Evolutionary conservation across 2,113 vertebrate species (phyloP).

Genomic region (Hippocampus guttulatus): DNA sequence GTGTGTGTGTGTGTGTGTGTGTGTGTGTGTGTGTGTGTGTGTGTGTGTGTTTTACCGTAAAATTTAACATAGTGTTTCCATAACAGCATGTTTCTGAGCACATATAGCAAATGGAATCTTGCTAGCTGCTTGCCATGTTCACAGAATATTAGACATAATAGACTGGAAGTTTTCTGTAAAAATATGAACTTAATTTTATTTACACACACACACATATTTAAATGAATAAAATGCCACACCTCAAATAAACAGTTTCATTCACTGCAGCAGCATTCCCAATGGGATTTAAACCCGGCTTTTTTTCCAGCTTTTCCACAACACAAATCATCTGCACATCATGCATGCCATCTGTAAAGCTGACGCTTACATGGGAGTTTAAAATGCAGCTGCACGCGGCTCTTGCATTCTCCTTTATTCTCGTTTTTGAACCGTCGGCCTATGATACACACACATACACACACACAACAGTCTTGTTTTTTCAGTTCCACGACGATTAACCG

Average conservation of each 20-base stretch:
- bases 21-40: neutral
- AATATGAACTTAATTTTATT: neutral
- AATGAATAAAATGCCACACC: neutral
- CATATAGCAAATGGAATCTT: neutral
- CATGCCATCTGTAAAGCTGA: too few species aligned
- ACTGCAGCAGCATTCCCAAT: neutral
- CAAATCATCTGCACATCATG: too few species aligned
- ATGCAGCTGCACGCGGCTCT: too few species aligned
- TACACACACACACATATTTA: too few species aligned
- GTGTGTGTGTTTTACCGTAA: neutral
- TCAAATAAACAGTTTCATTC: neutral
- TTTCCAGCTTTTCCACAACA: neutral
- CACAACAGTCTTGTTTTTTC: neutral
- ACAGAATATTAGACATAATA: neutral
- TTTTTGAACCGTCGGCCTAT: too few species aligned
- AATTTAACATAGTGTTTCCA: neutral
- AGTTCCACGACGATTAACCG: constrained; percentile 11
- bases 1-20: neutral
- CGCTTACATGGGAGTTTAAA: too few species aligned
- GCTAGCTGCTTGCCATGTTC: constrained; percentile 5
- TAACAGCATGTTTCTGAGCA: neutral
- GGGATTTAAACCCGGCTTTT: neutral
- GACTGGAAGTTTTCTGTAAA: neutral
- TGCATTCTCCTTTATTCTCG: too few species aligned
- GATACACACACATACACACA: too few species aligned